phyloP scores from a whole-genome alignment of 35 echinoderm and acorn worm species.

The Patiria miniata region DNA sequence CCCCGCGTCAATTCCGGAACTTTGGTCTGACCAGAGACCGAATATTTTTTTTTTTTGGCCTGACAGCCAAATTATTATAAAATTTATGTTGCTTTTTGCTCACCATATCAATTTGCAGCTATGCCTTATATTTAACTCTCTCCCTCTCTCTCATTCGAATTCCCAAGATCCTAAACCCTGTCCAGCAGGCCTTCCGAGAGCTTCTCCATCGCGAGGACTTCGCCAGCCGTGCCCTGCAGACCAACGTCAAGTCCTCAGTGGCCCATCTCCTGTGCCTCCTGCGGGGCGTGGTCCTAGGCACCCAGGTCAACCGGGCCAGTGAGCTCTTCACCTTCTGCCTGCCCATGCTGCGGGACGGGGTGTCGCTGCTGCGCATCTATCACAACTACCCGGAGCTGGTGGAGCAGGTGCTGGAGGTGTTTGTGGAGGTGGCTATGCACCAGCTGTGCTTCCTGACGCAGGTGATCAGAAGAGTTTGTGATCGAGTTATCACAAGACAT shows the following conservation, averaged over 20 bases:
- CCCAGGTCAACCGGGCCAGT: slow-evolving; percentile 53
- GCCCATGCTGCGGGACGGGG: slow-evolving; percentile 76
- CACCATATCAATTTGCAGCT: no score
- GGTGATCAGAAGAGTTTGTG: slow-evolving; percentile 30
- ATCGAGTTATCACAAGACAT: no score
- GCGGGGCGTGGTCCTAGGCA: slow-evolving; percentile 71
- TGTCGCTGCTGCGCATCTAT: slow-evolving; percentile 75
- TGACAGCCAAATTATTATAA: no score
- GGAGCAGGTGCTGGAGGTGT: slow-evolving; percentile 67
- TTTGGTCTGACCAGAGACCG: no score
- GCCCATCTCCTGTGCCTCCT: slow-evolving; percentile 65
- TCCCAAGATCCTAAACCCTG: slow-evolving; percentile 70
- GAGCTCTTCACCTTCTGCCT: slow-evolving; percentile 66
- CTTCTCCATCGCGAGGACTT: slow-evolving; percentile 86
- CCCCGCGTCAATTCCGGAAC: no score
- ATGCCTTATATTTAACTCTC: neutral
- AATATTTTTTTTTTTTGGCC: no score
- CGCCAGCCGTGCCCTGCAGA: slow-evolving; percentile 55
- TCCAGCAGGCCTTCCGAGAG: slow-evolving; percentile 74
- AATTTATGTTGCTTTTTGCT: no score
- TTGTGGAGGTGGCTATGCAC: slow-evolving; percentile 66
- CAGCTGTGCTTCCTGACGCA: slow-evolving; percentile 80
- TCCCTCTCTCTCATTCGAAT: neutral
- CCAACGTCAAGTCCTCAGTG: slow-evolving; percentile 52
- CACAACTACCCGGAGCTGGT: slow-evolving; percentile 80